A percentile compares a stretch with the other conserved stretches of the same genome.
phyloP scores from a whole-genome alignment of 2,888 invertebrate species.

The Allygus modestus region DNA sequence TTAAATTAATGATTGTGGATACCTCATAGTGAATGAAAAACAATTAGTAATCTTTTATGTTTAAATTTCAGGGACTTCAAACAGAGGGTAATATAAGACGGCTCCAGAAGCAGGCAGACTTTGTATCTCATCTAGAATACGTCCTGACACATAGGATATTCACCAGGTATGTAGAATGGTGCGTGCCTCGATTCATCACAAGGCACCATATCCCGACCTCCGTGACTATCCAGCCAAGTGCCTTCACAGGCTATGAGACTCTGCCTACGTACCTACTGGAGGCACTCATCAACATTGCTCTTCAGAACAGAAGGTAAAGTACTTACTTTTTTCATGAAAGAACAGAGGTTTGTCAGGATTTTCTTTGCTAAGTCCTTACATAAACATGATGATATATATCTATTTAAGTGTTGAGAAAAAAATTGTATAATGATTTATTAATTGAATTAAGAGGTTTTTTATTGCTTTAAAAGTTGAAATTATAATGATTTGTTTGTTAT shows the following conservation, averaged over 20 bases:
- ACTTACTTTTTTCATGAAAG: not conserved
- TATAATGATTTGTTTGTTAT: no score
- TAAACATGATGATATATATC: no score
- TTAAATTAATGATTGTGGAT: no score
- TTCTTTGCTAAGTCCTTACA: no score
- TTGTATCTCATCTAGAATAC: slow-evolving; percentile 73
- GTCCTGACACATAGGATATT: slow-evolving; percentile 41
- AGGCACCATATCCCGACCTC: slow-evolving; percentile 35
- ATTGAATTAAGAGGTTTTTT: no score
- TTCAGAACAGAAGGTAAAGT: slow-evolving; percentile 54
- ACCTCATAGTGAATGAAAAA: no score
- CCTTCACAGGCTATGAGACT: slow-evolving; percentile 23
- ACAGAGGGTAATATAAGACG: slow-evolving; percentile 72
- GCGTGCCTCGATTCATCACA: not conserved
- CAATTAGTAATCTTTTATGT: no score
- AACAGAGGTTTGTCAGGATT: no score
- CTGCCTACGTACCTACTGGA: slow-evolving; percentile 42
- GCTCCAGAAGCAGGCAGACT: slow-evolving; percentile 74
- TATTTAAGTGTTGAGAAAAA: no score
- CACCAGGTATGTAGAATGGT: slow-evolving; percentile 7
- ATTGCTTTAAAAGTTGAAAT: no score
- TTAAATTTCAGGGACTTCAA: slow-evolving; percentile 70
- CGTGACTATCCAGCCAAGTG: slow-evolving; percentile 48
- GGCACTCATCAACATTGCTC: slow-evolving; percentile 54
- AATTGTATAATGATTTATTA: no score